phyloP scores from a whole-genome alignment of 2,888 invertebrate species.

The Limnephilus auricula region DNA sequence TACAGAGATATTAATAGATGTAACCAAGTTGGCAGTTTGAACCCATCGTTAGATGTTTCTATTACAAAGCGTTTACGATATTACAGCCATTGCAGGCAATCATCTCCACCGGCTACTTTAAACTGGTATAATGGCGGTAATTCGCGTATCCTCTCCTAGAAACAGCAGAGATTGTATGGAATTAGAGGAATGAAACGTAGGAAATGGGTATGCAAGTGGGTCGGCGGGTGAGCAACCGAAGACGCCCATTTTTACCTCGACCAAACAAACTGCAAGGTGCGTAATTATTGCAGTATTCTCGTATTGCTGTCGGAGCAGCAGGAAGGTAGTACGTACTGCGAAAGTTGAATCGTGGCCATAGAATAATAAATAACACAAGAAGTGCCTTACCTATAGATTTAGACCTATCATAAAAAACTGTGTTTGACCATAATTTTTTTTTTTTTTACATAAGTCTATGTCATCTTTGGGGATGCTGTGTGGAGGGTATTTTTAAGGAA shows the following conservation, averaged over 20 bases:
- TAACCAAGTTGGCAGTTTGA: background rate
- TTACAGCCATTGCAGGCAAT: background rate
- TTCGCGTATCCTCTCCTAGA: background rate
- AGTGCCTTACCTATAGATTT: too few relatives aligned
- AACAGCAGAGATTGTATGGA: slow-evolving; percentile 21
- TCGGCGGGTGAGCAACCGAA: slow-evolving; percentile 25
- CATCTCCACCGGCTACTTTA: background rate
- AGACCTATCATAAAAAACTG: too few relatives aligned
- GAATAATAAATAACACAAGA: too few relatives aligned
- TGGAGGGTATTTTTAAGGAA: too few relatives aligned
- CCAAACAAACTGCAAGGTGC: slow-evolving; percentile 13
- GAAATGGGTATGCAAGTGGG: slow-evolving; percentile 19
- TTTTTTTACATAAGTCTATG: too few relatives aligned
- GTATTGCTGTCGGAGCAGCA: background rate
- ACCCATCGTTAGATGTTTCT: background rate
- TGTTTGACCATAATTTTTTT: too few relatives aligned
- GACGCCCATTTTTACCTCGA: slow-evolving; percentile 30
- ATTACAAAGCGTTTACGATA: background rate
- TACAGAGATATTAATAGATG: background rate
- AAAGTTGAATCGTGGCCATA: background rate
- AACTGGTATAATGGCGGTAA: slow-evolving; percentile 28
- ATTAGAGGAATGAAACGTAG: slow-evolving; percentile 10
- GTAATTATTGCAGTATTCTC: slow-evolving; percentile 21
- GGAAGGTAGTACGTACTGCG: background rate
- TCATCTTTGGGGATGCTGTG: too few relatives aligned